Base-by-base conservation (phyloP, 2,113 vertebrate species). In the Myiozetetes cayanensis region DNA sequence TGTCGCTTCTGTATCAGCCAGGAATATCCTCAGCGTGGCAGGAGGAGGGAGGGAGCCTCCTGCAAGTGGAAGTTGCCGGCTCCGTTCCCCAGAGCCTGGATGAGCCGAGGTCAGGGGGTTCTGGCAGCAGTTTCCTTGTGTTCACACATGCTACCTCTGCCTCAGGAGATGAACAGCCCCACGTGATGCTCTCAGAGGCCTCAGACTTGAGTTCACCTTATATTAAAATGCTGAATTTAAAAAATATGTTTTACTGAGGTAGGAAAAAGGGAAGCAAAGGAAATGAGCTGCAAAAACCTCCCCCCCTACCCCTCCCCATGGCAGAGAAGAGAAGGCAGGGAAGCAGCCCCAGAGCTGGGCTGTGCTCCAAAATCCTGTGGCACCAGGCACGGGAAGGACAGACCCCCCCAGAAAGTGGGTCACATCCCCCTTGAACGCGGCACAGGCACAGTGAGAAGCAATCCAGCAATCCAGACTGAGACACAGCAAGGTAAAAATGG, bases 71-170 rank as follows among this genome's bases (percentile, higher is more conserved):
- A 91, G 63, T 30, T 0, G 0, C 30, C 0, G 0, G 41, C 33
- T 33, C 15, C 33, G 3, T 41, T 35, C 50, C 77, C n/a, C 33
- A n/a, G 80, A 73, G 44, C 46, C 61, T 10, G 74, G 33, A 19
- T 8, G 27, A 71, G 66, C 75, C 0, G 11, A 23, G 56, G 23
- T 37, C 14, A 14, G 43, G 22, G 53, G 6, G 5, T 24, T 78
- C 39, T 1, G 0, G 25, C 12, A 6, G 46, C 0, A 0, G 25
- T 84, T 67, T 56, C 68, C 70, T 58, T 8, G 0, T 2, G 0
- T 19, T 65, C 76, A 21, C 10, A 0, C 9, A 4, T 4, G 15
- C 77, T 67, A 56, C 55, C 70, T 46, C 61, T 43, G 50, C 72
- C 52, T 31, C 5, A 3, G 62, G 67, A 67, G 56, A 37, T 23